phyloP scores from a whole-genome alignment of 2,113 vertebrate genomes.

The Silurus glanis region DNA sequence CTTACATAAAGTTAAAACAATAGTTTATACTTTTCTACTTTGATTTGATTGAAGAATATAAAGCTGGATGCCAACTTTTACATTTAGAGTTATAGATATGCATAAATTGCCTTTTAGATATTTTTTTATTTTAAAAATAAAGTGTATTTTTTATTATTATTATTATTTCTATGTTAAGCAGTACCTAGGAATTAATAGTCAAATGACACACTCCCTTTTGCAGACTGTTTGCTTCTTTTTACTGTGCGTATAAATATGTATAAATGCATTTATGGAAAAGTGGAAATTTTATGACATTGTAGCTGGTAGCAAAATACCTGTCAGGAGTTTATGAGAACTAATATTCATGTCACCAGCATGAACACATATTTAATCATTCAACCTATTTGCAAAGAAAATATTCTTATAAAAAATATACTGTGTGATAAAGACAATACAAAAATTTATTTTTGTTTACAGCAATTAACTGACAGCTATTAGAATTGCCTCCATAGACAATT shows the following conservation, averaged over 20 bases:
- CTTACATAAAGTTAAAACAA: not conserved
- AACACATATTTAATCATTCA: not conserved
- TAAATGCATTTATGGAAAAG: slow-evolving; percentile 53
- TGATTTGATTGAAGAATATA: not conserved
- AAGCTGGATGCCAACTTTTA: not conserved
- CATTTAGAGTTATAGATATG: not conserved
- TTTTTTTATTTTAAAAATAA: not conserved
- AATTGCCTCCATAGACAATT: not conserved
- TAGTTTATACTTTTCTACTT: no score
- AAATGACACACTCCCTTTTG: slow-evolving; percentile 14
- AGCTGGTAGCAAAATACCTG: slow-evolving; percentile 52
- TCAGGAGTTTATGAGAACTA: slow-evolving; percentile 3
- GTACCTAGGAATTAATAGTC: slow-evolving; percentile 1
- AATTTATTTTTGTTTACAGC: not conserved
- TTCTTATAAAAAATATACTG: not conserved
- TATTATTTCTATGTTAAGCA: not conserved
- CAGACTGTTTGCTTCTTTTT: not conserved
- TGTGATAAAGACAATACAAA: not conserved
- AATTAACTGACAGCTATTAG: not conserved
- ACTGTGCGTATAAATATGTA: slow-evolving; percentile 45
- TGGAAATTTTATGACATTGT: slow-evolving; percentile 45
- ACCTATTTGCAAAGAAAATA: not conserved
- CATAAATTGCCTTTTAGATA: not conserved
- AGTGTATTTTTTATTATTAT: not conserved
- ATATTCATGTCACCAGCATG: not conserved